phyloP scores from a whole-genome alignment of 2,113 vertebrate species.

The Grammomys surdaster region DNA sequence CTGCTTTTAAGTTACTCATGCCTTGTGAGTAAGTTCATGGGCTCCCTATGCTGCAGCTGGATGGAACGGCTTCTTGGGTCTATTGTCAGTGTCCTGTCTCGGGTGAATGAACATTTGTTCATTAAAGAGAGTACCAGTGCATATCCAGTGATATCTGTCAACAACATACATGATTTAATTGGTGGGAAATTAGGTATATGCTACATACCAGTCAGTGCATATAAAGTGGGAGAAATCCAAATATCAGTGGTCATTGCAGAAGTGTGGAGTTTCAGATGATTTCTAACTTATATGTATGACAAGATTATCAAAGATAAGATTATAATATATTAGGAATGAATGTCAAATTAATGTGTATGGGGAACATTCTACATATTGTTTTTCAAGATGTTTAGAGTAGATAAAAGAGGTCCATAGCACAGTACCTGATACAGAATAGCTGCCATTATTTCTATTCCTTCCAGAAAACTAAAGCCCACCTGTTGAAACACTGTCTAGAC shows the following conservation, averaged over 20 bases:
- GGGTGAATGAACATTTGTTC: background rate
- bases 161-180: background rate
- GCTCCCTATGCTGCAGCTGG: background rate
- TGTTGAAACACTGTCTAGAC: background rate
- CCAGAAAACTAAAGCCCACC: background rate
- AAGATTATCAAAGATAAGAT: background rate
- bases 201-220: background rate
- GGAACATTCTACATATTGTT: background rate
- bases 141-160: background rate
- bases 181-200: background rate
- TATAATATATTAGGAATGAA: constrained; percentile 46
- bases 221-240: background rate
- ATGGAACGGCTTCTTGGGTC: background rate
- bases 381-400: background rate
- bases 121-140: background rate
- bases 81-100: background rate
- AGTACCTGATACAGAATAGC: background rate
- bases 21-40: background rate
- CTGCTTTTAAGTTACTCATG: background rate
- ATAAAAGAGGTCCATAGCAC: background rate
- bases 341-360: background rate
- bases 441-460: background rate
- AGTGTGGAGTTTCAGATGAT: background rate
- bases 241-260: background rate
- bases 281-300: constrained; percentile 31